Evolutionary conservation across 2,888 invertebrate genomes (phyloP).

Genomic region (Bellardia pandia): DNA sequence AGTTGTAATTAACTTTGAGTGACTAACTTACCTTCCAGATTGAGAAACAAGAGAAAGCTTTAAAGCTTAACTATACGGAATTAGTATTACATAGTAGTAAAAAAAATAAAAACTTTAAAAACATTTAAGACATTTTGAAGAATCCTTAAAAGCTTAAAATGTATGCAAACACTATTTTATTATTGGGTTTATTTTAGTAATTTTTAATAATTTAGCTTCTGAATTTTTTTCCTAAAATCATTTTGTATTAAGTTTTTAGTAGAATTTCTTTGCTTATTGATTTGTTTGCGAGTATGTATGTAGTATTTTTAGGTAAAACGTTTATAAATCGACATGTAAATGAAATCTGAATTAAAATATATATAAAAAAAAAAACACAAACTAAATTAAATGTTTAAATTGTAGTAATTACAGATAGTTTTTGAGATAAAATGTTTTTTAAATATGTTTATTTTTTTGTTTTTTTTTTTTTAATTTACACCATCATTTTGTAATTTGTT

Average conservation of each 20-base stretch:
- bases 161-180: too few relatives aligned
- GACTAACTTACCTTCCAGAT: too few relatives aligned
- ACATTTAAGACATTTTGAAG: background rate
- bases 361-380: background rate
- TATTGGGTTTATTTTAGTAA: too few relatives aligned
- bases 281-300: constrained; percentile 25
- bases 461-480: constrained; percentile 73
- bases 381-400: constrained; percentile 13
- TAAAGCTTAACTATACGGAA: background rate
- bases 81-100: too few relatives aligned
- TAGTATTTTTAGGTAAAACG: constrained; percentile 55
- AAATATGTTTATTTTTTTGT: constrained; percentile 32
- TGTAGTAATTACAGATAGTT: constrained; percentile 28
- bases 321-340: constrained; percentile 63
- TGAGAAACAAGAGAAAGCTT: background rate
- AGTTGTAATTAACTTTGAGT: too few relatives aligned
- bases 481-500: constrained; percentile 71
- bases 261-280: constrained; percentile 37
- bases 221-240: constrained; percentile 34
- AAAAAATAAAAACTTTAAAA: background rate
- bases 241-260: constrained; percentile 20
- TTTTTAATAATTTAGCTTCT: background rate
- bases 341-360: constrained; percentile 27
- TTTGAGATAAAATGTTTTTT: constrained; percentile 5
- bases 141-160: background rate